A percentile compares a stretch with the other conserved stretches of the same genome.
phyloP scores from a whole-genome alignment of 2,797 vertebrate species.

The Petrocephalus sullivani region DNA sequence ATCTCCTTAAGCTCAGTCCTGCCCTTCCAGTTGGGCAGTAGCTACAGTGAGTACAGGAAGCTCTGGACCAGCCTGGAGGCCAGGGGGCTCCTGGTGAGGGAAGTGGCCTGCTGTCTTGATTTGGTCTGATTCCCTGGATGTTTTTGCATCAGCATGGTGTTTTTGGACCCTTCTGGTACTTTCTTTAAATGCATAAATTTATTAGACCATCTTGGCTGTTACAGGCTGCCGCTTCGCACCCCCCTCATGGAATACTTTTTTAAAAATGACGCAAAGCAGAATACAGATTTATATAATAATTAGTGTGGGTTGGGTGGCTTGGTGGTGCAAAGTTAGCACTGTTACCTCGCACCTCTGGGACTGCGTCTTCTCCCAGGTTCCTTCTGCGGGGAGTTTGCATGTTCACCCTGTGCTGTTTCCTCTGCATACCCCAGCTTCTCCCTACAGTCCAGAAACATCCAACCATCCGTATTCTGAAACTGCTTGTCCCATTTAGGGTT shows the following conservation, averaged over 20 bases:
- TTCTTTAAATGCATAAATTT: neutral
- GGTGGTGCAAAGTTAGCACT: no score
- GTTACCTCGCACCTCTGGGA: no score
- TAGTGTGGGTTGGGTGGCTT: neutral
- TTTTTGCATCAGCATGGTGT: neutral
- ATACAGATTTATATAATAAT: neutral
- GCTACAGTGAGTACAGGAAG: no score
- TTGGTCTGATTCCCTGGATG: neutral
- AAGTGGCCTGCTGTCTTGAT: neutral
- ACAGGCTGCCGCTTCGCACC: neutral
- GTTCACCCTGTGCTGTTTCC: no score
- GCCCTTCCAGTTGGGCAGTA: no score
- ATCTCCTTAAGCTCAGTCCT: neutral
- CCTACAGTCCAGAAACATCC: no score
- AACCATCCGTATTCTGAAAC: no score
- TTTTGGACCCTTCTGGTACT: neutral
- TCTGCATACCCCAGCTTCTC: no score
- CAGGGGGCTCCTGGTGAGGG: neutral
- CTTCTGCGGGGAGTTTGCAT: no score
- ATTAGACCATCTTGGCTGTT: neutral
- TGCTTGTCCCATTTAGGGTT: no score
- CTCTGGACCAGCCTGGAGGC: no score
- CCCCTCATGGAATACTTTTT: neutral
- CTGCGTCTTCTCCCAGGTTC: no score
- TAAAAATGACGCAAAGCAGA: neutral